Evolutionary conservation across 1,140 invertebrate genomes (phyloP).

Genomic region (Stegodyphus mimosarum): DNA sequence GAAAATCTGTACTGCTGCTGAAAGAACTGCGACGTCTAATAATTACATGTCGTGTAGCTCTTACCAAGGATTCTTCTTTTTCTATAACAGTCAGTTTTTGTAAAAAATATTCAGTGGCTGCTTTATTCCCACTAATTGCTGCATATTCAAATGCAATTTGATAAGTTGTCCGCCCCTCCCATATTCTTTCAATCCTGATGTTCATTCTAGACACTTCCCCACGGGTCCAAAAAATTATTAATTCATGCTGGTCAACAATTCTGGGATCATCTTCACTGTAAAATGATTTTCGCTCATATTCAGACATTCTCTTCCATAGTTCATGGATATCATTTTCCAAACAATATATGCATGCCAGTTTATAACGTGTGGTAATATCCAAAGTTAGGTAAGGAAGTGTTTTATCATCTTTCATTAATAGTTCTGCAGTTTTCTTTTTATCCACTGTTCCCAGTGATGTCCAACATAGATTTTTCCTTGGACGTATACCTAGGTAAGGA

Average conservation of each 20-base stretch:
- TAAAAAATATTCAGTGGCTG: constrained; percentile 33
- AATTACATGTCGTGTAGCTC: constrained; percentile 33
- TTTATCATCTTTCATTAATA: too few relatives aligned
- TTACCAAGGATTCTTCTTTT: constrained; percentile 33
- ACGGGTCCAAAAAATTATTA: constrained; percentile 18
- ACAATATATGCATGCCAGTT: too few relatives aligned
- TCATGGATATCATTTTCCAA: too few relatives aligned
- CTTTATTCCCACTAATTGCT: constrained; percentile 32
- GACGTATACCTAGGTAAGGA: background rate
- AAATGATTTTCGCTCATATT: too few relatives aligned
- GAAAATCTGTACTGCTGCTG: constrained; percentile 21
- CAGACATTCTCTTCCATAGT: too few relatives aligned
- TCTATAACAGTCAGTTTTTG: constrained; percentile 7
- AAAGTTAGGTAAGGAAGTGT: too few relatives aligned
- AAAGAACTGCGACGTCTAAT: constrained; percentile 22
- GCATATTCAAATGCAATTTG: constrained; percentile 34
- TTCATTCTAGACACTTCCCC: background rate
- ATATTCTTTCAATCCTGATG: constrained; percentile 2
- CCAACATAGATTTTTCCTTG: background rate
- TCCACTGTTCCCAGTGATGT: constrained; percentile 14
- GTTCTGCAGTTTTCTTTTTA: constrained; percentile 16
- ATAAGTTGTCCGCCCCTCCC: background rate
- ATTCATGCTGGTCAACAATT: background rate
- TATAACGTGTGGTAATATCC: too few relatives aligned
- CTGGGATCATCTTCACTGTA: too few relatives aligned